These are phyloP conservation scores for Neocrepidodera transversa DNA, from an alignment of 2,888 invertebrate genomes.

Conservation along the genomic window DNA sequence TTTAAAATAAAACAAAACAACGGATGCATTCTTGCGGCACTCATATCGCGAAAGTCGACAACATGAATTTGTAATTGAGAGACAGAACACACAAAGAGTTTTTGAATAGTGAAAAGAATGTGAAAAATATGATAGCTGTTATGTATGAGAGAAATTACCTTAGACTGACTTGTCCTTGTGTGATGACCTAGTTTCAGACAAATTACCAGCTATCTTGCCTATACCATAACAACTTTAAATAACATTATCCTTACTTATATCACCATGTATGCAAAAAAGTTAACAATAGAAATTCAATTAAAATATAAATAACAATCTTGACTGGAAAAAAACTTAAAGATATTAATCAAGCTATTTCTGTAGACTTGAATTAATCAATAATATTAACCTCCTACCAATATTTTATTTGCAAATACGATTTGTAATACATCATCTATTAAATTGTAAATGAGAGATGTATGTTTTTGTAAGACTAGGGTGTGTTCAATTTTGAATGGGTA, in stretches of 20 bases:
- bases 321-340: not conserved
- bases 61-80: slow-evolving; percentile 13
- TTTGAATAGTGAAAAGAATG: slow-evolving; percentile 15
- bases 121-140: slow-evolving; percentile 1
- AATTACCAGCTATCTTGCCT: too few relatives aligned
- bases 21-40: slow-evolving; percentile 11
- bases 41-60: slow-evolving; percentile 23
- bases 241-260: too few relatives aligned
- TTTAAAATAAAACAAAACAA: slow-evolving; percentile 11
- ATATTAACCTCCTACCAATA: slow-evolving; percentile 11
- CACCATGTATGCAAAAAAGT: too few relatives aligned
- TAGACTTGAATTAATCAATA: slow-evolving; percentile 7
- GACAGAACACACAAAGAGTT: slow-evolving; percentile 16
- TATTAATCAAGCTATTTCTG: slow-evolving; percentile 9
- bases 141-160: not conserved
- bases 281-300: not conserved
- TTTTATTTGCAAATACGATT: slow-evolving; percentile 11
- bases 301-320: not conserved
- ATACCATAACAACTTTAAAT: too few relatives aligned
- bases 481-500: slow-evolving; percentile 9
- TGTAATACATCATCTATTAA: slow-evolving; percentile 8
- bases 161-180: not conserved
- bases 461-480: slow-evolving; percentile 10
- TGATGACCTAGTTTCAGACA: not conserved
- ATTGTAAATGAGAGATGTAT: slow-evolving; percentile 7